phyloP scores from a whole-genome alignment of 1,140 invertebrate genomes.

The Choristoneura fumiferana region DNA sequence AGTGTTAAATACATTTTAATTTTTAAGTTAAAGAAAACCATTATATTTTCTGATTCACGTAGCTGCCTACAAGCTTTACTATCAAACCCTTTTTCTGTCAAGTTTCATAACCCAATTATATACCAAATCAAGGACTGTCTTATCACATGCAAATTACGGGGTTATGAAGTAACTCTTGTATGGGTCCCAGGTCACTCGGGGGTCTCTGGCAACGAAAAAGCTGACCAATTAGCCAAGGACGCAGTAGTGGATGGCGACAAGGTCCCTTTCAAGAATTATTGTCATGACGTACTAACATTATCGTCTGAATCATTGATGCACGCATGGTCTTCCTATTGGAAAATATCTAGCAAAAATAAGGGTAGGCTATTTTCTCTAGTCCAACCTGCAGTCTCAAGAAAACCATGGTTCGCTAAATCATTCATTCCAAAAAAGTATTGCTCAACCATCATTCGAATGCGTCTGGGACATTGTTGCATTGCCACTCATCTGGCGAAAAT shows the following conservation, averaged over 20 bases:
- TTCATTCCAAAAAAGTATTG: background rate
- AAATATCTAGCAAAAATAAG: background rate
- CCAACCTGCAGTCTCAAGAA: background rate
- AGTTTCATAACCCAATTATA: conserved; percentile 8
- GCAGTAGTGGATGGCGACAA: conserved; percentile 28
- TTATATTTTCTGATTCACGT: conserved; percentile 26
- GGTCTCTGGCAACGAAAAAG: too few relatives aligned
- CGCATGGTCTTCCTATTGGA: background rate
- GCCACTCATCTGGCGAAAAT: background rate
- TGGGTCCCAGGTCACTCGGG: too few relatives aligned
- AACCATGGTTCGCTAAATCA: background rate
- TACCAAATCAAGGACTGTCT: too few relatives aligned
- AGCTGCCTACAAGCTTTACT: background rate
- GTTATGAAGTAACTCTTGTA: too few relatives aligned
- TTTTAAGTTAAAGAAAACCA: conserved; percentile 13
- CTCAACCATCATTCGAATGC: background rate
- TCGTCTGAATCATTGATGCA: background rate
- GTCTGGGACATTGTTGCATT: background rate
- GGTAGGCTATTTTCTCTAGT: background rate
- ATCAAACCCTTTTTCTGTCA: too few relatives aligned
- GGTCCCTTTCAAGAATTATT: conserved; percentile 23
- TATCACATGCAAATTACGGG: too few relatives aligned
- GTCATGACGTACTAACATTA: conserved; percentile 20
- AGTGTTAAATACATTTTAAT: too few relatives aligned
- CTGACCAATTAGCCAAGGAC: conserved; percentile 24